Evolutionary conservation across 1,140 invertebrate species (phyloP), one percentile per base, ranked within the genome.

Genomic region (Magallana angulata): DNA sequence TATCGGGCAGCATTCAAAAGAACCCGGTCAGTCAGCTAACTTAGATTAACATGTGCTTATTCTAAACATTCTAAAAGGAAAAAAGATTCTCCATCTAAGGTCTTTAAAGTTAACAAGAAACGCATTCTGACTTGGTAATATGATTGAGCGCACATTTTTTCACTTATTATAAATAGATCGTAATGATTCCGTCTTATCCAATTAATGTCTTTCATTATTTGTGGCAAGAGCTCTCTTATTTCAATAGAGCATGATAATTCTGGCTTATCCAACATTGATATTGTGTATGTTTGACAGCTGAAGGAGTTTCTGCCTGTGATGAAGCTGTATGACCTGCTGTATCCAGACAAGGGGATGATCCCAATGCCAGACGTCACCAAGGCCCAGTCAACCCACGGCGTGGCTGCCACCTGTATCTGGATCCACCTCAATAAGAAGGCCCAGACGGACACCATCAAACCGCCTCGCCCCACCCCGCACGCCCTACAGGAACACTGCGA

Each of bases 401-500:
- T 99, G 97, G 98, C 98, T 1, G 97, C 98, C 64, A 98, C 98
- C 7, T 99, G 98, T 92, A 99, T 99, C 93, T 99, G 98, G 98
- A 98, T 99, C 92, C 98, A 99, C 95, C 95, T 99, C 59, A 95
- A 98, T 87, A 99, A 98, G 94, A 99, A 99, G 95, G 98, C 98
- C 11, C 97, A 98, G 92, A 96, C 96, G 14, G 94, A 94, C 82
- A 94, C 95, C 85, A 96, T 96, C 85, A 97, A 96, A 89, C 96
- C 98, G 92, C 96, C 96, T 84, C 94, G 97, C 90, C 96, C 97
- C 0, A 96, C 98, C 92, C 98, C 98, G 0, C 96, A 96, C 89
- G 97, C 97, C 80, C 95, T 99, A 0, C 97, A 97, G 94, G 96
- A 96, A 62, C 98, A 99, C 94, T 90, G 94, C 60, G 94, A 95